Percentiles rank a stretch among this genome's conserved stretches.
phyloP scores from a whole-genome alignment of 2,888 invertebrate species.

The Drosophila cracens region DNA sequence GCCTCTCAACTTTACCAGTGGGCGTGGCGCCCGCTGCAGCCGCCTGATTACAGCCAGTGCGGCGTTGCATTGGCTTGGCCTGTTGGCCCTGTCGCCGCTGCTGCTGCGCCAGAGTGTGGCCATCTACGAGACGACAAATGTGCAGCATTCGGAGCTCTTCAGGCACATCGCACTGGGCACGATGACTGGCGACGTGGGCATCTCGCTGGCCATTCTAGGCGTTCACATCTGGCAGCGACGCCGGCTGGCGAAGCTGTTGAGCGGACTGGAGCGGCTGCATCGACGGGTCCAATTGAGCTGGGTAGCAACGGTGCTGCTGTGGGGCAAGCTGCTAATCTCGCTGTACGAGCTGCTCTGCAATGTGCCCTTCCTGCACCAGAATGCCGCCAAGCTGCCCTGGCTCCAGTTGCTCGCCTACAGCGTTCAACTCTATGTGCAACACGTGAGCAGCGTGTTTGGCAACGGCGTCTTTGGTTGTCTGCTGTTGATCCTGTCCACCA shows the following conservation, averaged over 20 bases:
- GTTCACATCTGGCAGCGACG: conserved; percentile 53
- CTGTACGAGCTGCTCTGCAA: conserved; percentile 73
- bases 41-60: conserved; percentile 40
- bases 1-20: conserved; percentile 49
- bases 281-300: conserved; percentile 36
- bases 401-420: conserved; percentile 66
- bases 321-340: conserved; percentile 69
- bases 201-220: conserved; percentile 60
- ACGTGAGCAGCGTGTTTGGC: conserved; percentile 69
- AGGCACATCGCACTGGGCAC: conserved; percentile 60
- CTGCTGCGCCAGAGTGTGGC: conserved; percentile 56
- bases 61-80: conserved; percentile 38
- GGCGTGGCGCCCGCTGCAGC: conserved; percentile 34
- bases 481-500: conserved; percentile 65
- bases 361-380: conserved; percentile 71
- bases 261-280: conserved; percentile 36
- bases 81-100: conserved; percentile 56
- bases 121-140: conserved; percentile 68
- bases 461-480: conserved; percentile 69
- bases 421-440: conserved; percentile 73
- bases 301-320: conserved; percentile 51
- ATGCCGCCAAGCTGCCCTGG: conserved; percentile 56
- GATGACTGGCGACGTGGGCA: conserved; percentile 58
- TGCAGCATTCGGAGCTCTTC: conserved; percentile 60
- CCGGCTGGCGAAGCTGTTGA: conserved; percentile 45